Percentiles rank a stretch among this genome's conserved stretches.
Evolutionary conservation across 1,140 invertebrate genomes (phyloP).

Genomic region (Lucilia sericata): DNA sequence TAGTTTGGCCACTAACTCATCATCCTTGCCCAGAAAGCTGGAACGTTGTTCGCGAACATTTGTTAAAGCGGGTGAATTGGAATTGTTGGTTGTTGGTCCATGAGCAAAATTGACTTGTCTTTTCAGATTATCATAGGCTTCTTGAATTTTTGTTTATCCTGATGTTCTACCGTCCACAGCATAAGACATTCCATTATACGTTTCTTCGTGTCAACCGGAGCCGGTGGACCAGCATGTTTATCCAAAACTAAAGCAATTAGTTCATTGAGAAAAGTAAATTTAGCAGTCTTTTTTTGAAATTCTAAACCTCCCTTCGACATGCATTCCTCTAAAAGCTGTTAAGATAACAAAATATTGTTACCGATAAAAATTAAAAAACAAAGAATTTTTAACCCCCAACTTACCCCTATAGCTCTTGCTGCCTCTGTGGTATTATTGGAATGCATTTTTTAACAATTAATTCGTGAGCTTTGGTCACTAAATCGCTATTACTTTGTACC

Average conservation of each 20-base stretch:
- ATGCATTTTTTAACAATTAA: slow-evolving; percentile 86
- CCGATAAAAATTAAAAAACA: slow-evolving; percentile 8
- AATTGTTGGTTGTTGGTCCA: slow-evolving; percentile 62
- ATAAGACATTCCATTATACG: slow-evolving; percentile 86
- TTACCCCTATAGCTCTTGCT: slow-evolving; percentile 60
- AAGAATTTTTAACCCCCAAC: slow-evolving; percentile 30
- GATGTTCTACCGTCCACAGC: slow-evolving; percentile 86
- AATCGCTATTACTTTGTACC: slow-evolving; percentile 79
- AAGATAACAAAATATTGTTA: not conserved
- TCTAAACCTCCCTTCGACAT: slow-evolving; percentile 85
- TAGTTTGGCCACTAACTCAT: slow-evolving; percentile 80
- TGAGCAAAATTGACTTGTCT: slow-evolving; percentile 91
- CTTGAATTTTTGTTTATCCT: slow-evolving; percentile 78
- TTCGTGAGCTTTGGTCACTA: slow-evolving; percentile 78
- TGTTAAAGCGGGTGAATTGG: slow-evolving; percentile 45
- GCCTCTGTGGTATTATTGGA: slow-evolving; percentile 82
- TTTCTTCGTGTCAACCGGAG: slow-evolving; percentile 77
- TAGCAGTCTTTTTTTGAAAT: slow-evolving; percentile 93
- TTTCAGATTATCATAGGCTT: slow-evolving; percentile 95
- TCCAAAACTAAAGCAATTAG: slow-evolving; percentile 96
- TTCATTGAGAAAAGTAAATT: slow-evolving; percentile 97
- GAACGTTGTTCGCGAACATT: slow-evolving; percentile 52
- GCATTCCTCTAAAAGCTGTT: slow-evolving; percentile 80
- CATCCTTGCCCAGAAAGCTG: slow-evolving; percentile 60
- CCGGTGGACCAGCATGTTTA: slow-evolving; percentile 88